These are phyloP conservation scores for Lethenteron camtschaticum DNA, from an alignment of 2,113 vertebrate genomes.

Conservation along the genomic window DNA sequence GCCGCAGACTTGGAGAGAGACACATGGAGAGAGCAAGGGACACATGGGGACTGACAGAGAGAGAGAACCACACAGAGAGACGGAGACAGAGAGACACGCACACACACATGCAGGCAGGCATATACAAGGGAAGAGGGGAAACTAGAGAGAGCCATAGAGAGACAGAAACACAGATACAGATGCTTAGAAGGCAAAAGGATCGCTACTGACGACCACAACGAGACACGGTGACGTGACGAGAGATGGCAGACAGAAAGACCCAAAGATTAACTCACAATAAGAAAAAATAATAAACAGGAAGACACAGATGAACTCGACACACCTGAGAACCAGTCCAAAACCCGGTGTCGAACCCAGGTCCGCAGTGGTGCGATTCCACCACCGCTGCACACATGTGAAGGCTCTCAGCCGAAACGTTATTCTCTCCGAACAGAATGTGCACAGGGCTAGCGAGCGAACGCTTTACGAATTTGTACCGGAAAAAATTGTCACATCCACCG, in stretches of 20 bases:
- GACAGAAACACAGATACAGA: background rate
- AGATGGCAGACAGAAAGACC: background rate
- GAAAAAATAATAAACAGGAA: background rate
- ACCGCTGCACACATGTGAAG: too few species aligned
- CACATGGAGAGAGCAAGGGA: constrained; percentile 11
- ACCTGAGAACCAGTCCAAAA: too few species aligned
- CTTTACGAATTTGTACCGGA: too few species aligned
- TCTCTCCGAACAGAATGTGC: too few species aligned
- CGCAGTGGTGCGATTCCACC: too few species aligned
- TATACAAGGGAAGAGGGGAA: background rate
- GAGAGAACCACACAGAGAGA: background rate
- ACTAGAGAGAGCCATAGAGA: background rate
- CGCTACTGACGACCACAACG: background rate
- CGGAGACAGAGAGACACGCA: background rate
- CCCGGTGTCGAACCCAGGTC: too few species aligned
- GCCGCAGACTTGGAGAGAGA: constrained; percentile 11
- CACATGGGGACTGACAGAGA: background rate
- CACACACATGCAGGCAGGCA: background rate
- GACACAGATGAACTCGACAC: background rate
- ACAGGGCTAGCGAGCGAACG: too few species aligned
- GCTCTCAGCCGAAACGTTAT: too few species aligned
- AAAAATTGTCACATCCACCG: too few species aligned
- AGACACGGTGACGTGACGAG: background rate
- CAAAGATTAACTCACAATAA: background rate
- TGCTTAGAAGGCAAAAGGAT: background rate